Evolutionary conservation across 2,888 invertebrate species (phyloP).

Genomic region (Zaprionus obscuricornis): DNA sequence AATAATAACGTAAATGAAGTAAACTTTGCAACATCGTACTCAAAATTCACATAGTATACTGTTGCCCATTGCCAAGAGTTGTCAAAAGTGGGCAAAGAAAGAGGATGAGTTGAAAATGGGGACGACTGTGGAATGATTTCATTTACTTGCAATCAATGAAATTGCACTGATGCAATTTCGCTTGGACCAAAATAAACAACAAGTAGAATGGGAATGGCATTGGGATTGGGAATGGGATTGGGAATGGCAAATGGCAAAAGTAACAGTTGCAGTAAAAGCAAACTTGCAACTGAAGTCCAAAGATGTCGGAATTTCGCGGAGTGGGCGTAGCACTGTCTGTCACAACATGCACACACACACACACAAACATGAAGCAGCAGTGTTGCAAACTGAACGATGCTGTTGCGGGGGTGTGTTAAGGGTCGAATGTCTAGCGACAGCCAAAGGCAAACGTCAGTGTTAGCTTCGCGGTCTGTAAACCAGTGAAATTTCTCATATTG

Average conservation of each 20-base stretch:
- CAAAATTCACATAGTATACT: slow-evolving; percentile 36
- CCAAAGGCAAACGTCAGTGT: slow-evolving; percentile 16
- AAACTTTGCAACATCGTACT: slow-evolving; percentile 33
- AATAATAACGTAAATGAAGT: slow-evolving; percentile 49
- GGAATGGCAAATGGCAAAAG: slow-evolving; percentile 24
- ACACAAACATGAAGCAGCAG: no score
- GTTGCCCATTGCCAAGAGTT: slow-evolving; percentile 18
- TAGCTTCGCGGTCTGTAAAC: slow-evolving; percentile 34
- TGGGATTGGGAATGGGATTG: neutral
- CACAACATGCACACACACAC: slow-evolving; percentile 37
- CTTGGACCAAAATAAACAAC: slow-evolving; percentile 61
- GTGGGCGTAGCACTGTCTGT: slow-evolving; percentile 34
- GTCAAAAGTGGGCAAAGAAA: neutral
- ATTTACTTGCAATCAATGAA: slow-evolving; percentile 79
- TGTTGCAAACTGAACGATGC: no score
- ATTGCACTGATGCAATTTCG: slow-evolving; percentile 77
- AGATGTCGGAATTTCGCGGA: slow-evolving; percentile 16
- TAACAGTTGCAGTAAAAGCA: slow-evolving; percentile 52
- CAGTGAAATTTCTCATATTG: slow-evolving; percentile 66
- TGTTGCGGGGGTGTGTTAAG: no score
- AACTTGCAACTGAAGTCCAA: slow-evolving; percentile 18
- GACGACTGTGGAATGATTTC: slow-evolving; percentile 65
- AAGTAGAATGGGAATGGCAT: slow-evolving; percentile 29
- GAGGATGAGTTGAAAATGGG: slow-evolving; percentile 8
- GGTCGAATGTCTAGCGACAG: slow-evolving; percentile 42